Evolutionary conservation across 2,113 vertebrate genomes (phyloP).

Genomic region (Amphiprion ocellaris): DNA sequence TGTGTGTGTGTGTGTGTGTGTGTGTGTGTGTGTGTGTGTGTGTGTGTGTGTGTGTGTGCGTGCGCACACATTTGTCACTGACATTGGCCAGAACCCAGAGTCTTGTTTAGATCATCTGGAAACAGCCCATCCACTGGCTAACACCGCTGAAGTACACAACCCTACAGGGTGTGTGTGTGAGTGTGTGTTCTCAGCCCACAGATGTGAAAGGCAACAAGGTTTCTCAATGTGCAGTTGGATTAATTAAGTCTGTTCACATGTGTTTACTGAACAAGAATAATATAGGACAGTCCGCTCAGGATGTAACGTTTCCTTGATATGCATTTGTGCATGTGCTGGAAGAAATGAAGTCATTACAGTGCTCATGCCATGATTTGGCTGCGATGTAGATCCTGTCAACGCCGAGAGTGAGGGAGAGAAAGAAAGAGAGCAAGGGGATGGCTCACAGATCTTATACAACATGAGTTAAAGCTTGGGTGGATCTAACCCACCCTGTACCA

Average conservation of each 20-base stretch:
- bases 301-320: constrained; percentile 39
- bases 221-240: constrained; percentile 24
- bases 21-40: background rate
- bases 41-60: background rate
- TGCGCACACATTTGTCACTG: background rate
- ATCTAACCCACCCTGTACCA: constrained; percentile 32
- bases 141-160: constrained; percentile 28
- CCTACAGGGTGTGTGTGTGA: constrained; percentile 14
- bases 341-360: constrained; percentile 64
- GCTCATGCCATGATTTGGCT: constrained; percentile 53
- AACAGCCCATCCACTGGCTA: constrained; percentile 45
- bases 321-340: constrained; percentile 49
- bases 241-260: constrained; percentile 31
- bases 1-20: constrained; percentile 12
- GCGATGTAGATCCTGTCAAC: constrained; percentile 35
- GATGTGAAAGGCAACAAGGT: constrained; percentile 25
- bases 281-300: constrained; percentile 18
- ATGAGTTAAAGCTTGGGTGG: constrained; percentile 55
- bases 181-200: constrained; percentile 6
- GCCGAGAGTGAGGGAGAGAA: background rate
- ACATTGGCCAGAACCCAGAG: constrained; percentile 43
- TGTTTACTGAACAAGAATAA: constrained; percentile 26
- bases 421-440: constrained; percentile 3
- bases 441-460: constrained; percentile 46
- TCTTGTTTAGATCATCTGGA: constrained; percentile 64